Evolutionary conservation across 2,888 invertebrate genomes (phyloP), one percentile per base, ranked within the genome.

Genomic region (Mythimna impura): DNA sequence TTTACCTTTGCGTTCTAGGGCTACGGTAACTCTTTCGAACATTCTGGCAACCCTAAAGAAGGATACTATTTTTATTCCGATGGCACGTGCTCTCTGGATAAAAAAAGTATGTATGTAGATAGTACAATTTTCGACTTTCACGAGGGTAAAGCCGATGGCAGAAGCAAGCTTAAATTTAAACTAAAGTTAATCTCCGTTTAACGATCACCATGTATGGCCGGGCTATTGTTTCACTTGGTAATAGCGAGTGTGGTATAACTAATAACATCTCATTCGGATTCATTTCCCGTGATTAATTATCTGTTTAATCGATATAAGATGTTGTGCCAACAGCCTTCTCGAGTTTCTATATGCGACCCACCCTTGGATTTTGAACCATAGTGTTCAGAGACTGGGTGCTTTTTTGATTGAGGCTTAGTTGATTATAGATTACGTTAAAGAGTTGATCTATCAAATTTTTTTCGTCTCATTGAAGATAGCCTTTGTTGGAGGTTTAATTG

Each of bases 291-390:
- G 96, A 96, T 96, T 96, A 96, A 96, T 96, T 96, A 96, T 96
- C 94, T 96, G 96, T 95, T 96, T 96, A 96, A 96, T 96, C 96
- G 96, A 95, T 95, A 96, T 95, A 94, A 96, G 95, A 96, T 95
- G 96, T 95, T 95, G 95, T 95, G 95, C 96, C 95, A 96, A 96
- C 96, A 96, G 93, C 93, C 95, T 94, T 93, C 93, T 94, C 91
- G 83, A 85, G 90, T 94, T 93, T 91, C 92, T 87, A 82, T 34
- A 54, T 7, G 34, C n/a, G 47, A 30, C 30, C 1, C 4, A 22
- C 7, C 0, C 2, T 40, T 7, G 54, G 54, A 60, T 58, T 25
- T 76, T 90, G 36, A 77, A 81, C 85, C 84, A 80, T 92, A 85
- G 40, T 0, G 0, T 0, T 0, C 0, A 3, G 0, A 0, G 0